Conservation (phyloP, 2,113 vertebrate genomes). For the Mustela lutreola region DNA sequence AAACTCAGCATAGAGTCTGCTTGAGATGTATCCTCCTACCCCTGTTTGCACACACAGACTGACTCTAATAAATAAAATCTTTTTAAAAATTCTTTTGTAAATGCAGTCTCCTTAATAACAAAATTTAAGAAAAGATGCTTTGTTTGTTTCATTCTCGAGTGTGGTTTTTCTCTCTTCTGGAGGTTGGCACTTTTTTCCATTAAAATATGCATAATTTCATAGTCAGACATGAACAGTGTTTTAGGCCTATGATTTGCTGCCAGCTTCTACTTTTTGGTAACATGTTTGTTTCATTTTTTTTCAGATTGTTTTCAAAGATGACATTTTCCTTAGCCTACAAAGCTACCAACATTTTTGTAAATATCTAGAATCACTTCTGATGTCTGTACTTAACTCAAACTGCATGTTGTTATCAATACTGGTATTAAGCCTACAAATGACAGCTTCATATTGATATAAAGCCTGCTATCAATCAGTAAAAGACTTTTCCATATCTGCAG, state of each 20-base stretch:
- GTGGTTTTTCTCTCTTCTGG: neutral
- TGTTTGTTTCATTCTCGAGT: neutral
- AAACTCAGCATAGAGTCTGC: neutral
- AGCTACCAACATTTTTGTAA: neutral
- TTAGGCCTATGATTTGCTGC: neutral
- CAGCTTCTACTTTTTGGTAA: neutral
- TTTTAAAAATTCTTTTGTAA: neutral
- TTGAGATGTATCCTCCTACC: neutral
- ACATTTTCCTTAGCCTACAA: neutral
- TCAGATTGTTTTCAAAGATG: neutral
- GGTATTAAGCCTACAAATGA: neutral
- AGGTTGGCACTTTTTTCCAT: neutral
- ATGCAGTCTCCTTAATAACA: neutral
- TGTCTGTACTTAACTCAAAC: constrained; percentile 44
- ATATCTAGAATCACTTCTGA: neutral
- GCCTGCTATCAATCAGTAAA: neutral
- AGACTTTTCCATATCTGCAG: neutral
- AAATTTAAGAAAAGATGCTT: neutral
- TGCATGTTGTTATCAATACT: constrained; percentile 10
- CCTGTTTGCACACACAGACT: neutral
- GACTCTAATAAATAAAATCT: neutral
- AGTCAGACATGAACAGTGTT: neutral
- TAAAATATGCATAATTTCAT: neutral
- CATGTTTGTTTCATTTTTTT: constrained; percentile 41
- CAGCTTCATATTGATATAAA: neutral